Base-by-base conservation (phyloP, 2,113 vertebrate genomes). In the Ceyx cyanopectus region DNA sequence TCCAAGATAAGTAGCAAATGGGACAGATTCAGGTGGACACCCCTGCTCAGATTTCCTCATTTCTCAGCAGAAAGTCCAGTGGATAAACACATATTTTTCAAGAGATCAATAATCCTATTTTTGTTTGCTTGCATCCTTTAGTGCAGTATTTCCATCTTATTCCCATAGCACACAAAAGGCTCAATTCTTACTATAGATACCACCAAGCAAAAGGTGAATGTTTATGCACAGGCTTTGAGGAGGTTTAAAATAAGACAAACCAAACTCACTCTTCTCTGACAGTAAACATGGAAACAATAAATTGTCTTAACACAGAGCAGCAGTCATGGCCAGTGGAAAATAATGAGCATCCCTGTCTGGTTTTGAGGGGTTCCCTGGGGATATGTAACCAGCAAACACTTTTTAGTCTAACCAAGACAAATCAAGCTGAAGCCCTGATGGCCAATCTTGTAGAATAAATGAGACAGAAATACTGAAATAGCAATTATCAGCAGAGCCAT, bases 401-500 rank as follows among this genome's bases (percentile, higher is more conserved):
- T 67, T 63, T 63, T 89, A 95, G 63, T 91, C 48, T 86, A 83
- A 95, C 61, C 53, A 50, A 78, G 53, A 89, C 90, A 95, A 94
- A 86, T 63, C 37, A 84, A 72, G 50, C 70, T 67, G 81, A 61
- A 94, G 60, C 54, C 43, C 77, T 80, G 34, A 74, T 78, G 91
- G 73, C 23, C 73, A 89, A 96, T 66, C 81, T 70, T 78, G 87
- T 89, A 77, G 7, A 92, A 81, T 40, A 84, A 92, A 94, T 86
- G 91, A 95, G 67, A 94, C 75, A 84, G 82, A 96, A 96, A 97
- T 67, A 93, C 68, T 65, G 67, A 95, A 96, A 53, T 46, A 92
- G 84, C 66, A 96, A 89, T 95, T 94, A 86, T 57, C 50, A 24
- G 30, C 17, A 61, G 69, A 85, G 48, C 61, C 51, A 89, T 86